Evolutionary conservation across 2,113 vertebrate genomes (phyloP).

Genomic region (Poeciliopsis turrubarensis): DNA sequence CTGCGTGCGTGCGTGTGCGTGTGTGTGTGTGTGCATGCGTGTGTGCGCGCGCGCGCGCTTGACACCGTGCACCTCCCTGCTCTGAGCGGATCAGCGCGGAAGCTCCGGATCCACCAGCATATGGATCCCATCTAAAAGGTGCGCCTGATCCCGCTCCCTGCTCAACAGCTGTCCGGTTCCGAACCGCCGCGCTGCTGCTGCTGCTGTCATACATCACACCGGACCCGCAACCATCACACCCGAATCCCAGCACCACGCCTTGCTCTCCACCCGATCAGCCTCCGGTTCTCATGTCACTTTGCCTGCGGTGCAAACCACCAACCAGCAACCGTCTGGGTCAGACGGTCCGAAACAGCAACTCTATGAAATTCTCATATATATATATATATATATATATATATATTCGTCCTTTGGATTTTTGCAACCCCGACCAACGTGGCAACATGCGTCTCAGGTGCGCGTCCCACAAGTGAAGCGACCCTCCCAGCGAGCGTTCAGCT

Average conservation of each 20-base stretch:
- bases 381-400: no score
- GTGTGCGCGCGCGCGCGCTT: background rate
- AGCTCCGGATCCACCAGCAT: constrained; percentile 13
- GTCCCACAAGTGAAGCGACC: constrained; percentile 30
- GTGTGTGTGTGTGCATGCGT: no score
- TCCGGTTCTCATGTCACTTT: background rate
- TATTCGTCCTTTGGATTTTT: background rate
- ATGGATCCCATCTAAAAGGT: background rate
- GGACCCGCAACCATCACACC: constrained; percentile 20
- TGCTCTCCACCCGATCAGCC: background rate
- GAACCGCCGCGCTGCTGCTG: background rate
- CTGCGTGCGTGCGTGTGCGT: no score
- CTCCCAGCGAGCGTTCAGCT: background rate
- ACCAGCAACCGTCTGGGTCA: constrained; percentile 12
- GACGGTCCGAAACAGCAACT: background rate
- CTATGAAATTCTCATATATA: background rate
- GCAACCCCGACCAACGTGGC: constrained; percentile 16
- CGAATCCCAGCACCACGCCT: background rate
- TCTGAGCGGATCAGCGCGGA: constrained; percentile 32
- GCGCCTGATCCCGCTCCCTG: background rate
- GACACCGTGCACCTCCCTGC: constrained; percentile 26
- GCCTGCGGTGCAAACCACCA: background rate
- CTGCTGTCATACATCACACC: background rate
- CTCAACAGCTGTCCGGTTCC: constrained; percentile 35
- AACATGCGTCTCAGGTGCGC: constrained; percentile 32